phyloP scores from a whole-genome alignment of 2,797 vertebrate genomes.

The Bradypus variegatus region DNA sequence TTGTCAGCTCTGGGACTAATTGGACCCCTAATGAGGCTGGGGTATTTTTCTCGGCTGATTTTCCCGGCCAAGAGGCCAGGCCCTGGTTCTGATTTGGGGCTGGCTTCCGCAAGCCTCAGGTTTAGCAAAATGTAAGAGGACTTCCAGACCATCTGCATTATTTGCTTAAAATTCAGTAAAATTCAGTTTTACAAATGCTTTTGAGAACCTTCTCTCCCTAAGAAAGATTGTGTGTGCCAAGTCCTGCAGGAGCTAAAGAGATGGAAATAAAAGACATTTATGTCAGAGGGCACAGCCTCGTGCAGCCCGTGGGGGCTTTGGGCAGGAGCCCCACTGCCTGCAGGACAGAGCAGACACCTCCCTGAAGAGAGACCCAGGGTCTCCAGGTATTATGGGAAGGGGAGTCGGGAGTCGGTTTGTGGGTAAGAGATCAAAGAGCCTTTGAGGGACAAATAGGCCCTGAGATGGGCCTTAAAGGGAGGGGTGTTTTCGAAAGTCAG shows the following conservation, averaged over 20 bases:
- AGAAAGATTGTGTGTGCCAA: not conserved
- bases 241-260: not conserved
- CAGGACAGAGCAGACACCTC: fast-evolving
- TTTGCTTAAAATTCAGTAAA: not conserved
- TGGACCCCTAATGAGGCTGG: slow-evolving; percentile 23
- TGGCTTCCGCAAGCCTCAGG: not conserved
- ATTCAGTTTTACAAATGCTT: not conserved
- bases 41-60: not conserved
- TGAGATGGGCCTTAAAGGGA: not conserved
- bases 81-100: fast-evolving
- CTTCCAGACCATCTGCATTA: not conserved
- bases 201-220: not conserved
- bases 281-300: not conserved
- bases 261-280: not conserved
- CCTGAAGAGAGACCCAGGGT: not conserved
- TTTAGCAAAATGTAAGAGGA: not conserved
- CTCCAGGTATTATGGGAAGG: fast-evolving
- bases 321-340: fast-evolving
- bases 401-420: not conserved
- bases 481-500: not conserved
- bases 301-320: not conserved
- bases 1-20: slow-evolving; percentile 45
- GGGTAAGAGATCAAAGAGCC: not conserved
- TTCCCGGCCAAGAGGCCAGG: not conserved
- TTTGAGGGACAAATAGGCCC: not conserved